Base-by-base conservation (phyloP, 2,888 invertebrate genomes). In the Lysandra coridon region DNA sequence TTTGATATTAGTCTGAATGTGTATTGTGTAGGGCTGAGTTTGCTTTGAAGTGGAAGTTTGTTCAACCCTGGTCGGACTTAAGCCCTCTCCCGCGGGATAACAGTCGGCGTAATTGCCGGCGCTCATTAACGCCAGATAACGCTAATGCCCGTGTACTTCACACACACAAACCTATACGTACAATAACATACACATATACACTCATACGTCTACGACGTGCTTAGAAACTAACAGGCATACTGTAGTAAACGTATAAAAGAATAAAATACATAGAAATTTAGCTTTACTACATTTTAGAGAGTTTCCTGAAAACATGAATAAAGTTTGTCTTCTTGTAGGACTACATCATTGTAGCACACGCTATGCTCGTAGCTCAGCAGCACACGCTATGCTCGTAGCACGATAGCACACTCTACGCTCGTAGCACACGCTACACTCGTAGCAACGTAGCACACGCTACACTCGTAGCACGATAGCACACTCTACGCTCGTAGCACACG, bases 21-120 rank as follows among this genome's bases (percentile, higher is more conserved):
- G 10, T 62, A 10, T 1, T 23, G 7, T 62, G 10, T 62, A 10
- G 2, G 23, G 3, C 23, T 23, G 2, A 62, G 64, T 14, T 69
- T 69, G 1, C 6, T 73, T 2, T 37, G 23, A 73, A 2, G 33
- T 33, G 14, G 6, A 4, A 44, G 49, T 10, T 44, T 10, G n/a
- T 44, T 23, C n/a, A 44, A 17, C 74, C 44, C 74, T 74, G 30
- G 17, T n/a, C 40, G 44, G 37, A 40, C 37, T 44, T n/a, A 44
- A 74, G 40, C 44, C 44, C 74, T 74, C 74, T 74, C 74, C 74
- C 74, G 74, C 40, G 74, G 74, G 74, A 74, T 74, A 44, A 40
- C n/a, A 44, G 74, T 74, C 74, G 40, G 7, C 74, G 74, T 74
- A 74, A 74, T 74, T 74, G 44, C 74, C 44, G 44, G 74, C 74